Percentiles rank a stretch among this genome's conserved stretches.
Evolutionary conservation across 2,797 vertebrate species (phyloP).

Genomic region (Sebastes oblongus): DNA sequence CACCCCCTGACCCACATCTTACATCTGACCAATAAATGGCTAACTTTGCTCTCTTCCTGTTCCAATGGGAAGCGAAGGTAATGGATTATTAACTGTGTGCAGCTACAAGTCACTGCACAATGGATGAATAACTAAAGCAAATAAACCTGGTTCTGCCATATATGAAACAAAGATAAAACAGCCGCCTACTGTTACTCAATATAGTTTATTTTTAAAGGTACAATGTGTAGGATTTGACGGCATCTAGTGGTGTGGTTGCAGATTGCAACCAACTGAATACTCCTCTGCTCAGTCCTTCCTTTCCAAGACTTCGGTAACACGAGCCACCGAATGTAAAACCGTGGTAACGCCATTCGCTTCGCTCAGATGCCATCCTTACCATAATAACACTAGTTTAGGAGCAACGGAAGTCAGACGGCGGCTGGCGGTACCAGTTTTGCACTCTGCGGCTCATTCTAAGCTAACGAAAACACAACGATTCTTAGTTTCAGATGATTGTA

Average conservation of each 20-base stretch:
- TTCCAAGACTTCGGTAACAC: too few relatives aligned
- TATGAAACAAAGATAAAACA: not conserved
- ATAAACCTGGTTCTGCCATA: not conserved
- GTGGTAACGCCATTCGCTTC: fast-evolving
- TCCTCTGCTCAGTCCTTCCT: too few relatives aligned
- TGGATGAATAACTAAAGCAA: not conserved
- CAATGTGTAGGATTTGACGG: too few relatives aligned
- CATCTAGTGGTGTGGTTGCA: too few relatives aligned
- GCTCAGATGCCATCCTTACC: too few relatives aligned
- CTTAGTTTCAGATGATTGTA: too few relatives aligned
- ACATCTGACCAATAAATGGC: not conserved
- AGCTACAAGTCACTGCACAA: not conserved
- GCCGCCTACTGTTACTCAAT: not conserved
- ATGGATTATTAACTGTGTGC: not conserved
- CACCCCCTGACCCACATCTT: constrained; percentile 6
- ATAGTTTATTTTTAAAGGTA: not conserved
- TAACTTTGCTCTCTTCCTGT: not conserved
- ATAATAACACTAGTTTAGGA: too few relatives aligned
- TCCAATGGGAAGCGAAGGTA: not conserved
- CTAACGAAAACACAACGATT: too few relatives aligned
- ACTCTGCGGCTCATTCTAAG: too few relatives aligned
- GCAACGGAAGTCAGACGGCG: too few relatives aligned
- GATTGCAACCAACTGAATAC: too few relatives aligned
- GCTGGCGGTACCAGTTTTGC: too few relatives aligned
- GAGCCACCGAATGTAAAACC: fast-evolving